Conservation (phyloP, 2,888 invertebrate species). For the Apodemia zela region DNA sequence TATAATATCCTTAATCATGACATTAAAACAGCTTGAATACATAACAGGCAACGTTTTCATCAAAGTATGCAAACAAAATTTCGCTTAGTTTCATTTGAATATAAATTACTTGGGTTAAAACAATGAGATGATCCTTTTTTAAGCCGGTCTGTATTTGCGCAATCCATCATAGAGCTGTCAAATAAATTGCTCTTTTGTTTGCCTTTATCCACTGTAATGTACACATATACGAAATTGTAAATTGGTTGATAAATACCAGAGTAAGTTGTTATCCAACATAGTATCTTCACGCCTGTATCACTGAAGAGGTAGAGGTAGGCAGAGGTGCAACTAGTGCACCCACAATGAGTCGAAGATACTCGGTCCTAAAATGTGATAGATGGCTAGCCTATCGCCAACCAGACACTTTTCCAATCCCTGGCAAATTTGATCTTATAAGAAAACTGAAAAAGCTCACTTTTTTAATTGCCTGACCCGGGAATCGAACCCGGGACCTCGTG, state of each 20-base stretch:
- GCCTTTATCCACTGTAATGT: not conserved
- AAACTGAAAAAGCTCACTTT: too few relatives aligned
- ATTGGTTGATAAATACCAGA: not conserved
- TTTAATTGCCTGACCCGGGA: too few relatives aligned
- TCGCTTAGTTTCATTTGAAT: conserved; percentile 15
- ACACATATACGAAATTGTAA: conserved; percentile 3
- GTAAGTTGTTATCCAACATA: not conserved
- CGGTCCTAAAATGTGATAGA: too few relatives aligned
- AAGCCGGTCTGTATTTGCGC: conserved; percentile 11
- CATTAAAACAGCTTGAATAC: not conserved
- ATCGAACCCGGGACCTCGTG: too few relatives aligned
- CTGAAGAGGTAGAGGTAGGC: too few relatives aligned
- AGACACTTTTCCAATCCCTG: too few relatives aligned
- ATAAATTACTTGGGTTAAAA: conserved; percentile 13
- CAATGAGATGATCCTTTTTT: conserved; percentile 16
- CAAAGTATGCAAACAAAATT: conserved; percentile 13
- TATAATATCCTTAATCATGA: too few relatives aligned
- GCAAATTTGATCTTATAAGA: too few relatives aligned
- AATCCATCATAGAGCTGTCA: conserved; percentile 15
- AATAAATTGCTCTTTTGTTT: conserved; percentile 17
- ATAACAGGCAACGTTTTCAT: conserved; percentile 1
- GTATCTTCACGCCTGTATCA: too few relatives aligned
- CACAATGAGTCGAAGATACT: too few relatives aligned
- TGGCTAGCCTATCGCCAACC: too few relatives aligned
- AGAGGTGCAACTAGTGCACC: too few relatives aligned